phyloP scores from a whole-genome alignment of 2,797 vertebrate species.

The Spheniscus humboldti region DNA sequence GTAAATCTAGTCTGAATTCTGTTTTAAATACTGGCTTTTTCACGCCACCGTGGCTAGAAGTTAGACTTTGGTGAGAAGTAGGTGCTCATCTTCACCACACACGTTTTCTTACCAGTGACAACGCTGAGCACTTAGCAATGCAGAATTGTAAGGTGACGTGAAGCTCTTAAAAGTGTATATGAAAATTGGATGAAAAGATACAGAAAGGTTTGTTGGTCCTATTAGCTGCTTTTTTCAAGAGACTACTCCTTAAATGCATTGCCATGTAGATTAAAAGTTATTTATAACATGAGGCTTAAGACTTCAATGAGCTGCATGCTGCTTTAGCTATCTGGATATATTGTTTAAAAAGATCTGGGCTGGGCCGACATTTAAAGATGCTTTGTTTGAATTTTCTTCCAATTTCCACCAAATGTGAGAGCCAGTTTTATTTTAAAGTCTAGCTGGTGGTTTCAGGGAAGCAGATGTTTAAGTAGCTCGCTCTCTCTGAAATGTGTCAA shows the following conservation, averaged over 20 bases:
- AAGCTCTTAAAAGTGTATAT: rapidly evolving
- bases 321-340: rapidly evolving
- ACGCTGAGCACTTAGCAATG: rapidly evolving
- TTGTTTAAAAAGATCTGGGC: neutral
- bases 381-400: neutral
- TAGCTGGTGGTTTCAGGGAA: neutral
- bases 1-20: neutral
- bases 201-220: neutral
- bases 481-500: neutral
- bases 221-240: neutral
- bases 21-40: neutral
- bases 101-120: rapidly evolving
- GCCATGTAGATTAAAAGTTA: neutral
- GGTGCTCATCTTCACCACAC: rapidly evolving
- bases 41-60: rapidly evolving
- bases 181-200: neutral
- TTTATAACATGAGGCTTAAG: neutral
- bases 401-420: neutral
- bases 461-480: neutral
- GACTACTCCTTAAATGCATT: neutral
- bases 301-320: rapidly evolving
- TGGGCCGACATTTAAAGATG: neutral
- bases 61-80: neutral
- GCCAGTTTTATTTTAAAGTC: neutral
- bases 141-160: rapidly evolving